phyloP scores from a whole-genome alignment of 2,797 vertebrate genomes.

The Salmo trutta region DNA sequence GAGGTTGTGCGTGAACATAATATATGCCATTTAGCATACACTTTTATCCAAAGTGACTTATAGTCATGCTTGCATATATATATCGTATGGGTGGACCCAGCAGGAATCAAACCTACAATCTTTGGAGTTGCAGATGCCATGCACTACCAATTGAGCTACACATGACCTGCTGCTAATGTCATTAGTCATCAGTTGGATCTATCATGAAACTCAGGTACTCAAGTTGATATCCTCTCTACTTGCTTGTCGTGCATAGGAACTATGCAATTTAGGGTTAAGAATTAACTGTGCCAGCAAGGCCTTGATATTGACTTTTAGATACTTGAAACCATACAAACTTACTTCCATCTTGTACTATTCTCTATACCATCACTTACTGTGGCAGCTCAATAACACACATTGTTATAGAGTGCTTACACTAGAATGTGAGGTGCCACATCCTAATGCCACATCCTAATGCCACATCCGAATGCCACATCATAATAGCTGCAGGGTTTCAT shows the following conservation, averaged over 20 bases:
- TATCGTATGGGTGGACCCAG: background rate
- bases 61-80: background rate
- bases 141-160: no score
- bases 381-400: background rate
- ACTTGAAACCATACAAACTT: no score
- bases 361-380: background rate
- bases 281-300: background rate
- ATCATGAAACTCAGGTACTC: no score
- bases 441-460: no score
- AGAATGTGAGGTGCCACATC: no score
- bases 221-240: no score
- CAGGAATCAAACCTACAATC: background rate
- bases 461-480: no score
- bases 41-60: background rate
- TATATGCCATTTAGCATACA: background rate
- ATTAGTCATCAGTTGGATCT: background rate
- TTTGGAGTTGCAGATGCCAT: background rate
- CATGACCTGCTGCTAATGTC: no score
- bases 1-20: slow-evolving; percentile 17
- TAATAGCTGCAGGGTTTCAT: no score
- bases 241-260: no score
- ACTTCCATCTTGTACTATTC: no score
- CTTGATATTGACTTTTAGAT: background rate
- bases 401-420: background rate
- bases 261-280: background rate